These are phyloP conservation scores for Boulengeromyrus knoepffleri DNA, from an alignment of 2,113 vertebrate genomes.

Conservation along the genomic window DNA sequence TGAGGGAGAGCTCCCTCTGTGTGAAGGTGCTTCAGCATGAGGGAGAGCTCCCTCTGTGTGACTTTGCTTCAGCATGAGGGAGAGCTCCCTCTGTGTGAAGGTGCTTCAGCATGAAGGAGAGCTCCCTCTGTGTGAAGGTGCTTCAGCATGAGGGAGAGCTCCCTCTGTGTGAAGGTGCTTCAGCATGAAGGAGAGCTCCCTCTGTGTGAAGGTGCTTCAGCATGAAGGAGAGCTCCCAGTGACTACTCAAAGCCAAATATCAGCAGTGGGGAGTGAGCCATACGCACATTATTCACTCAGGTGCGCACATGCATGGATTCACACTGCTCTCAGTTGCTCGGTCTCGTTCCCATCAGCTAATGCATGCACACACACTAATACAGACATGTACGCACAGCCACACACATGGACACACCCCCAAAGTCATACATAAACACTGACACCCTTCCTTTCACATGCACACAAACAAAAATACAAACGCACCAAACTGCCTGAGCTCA, in stretches of 20 bases:
- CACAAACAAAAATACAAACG: background rate
- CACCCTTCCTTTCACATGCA: background rate
- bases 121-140: slow-evolving; percentile 27
- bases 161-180: slow-evolving; percentile 23
- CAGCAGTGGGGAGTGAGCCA: slow-evolving; percentile 40
- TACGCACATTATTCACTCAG: slow-evolving; percentile 36
- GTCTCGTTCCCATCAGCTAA: background rate
- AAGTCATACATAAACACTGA: background rate
- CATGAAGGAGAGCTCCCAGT: slow-evolving; percentile 19
- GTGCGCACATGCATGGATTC: background rate
- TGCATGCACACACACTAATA: background rate
- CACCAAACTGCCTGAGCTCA: background rate
- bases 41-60: slow-evolving; percentile 25
- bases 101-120: too few species aligned
- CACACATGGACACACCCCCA: slow-evolving; percentile 7
- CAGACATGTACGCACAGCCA: background rate
- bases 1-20: background rate
- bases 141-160: background rate
- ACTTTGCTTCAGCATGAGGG: background rate
- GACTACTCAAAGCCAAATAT: slow-evolving; percentile 53
- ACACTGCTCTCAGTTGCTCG: background rate
- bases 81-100: slow-evolving; percentile 23
- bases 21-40: slow-evolving; percentile 14
- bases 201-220: slow-evolving; percentile 25
- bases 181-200: background rate